phyloP scores from a whole-genome alignment of 1,140 invertebrate genomes.

The Drosophila parvula region DNA sequence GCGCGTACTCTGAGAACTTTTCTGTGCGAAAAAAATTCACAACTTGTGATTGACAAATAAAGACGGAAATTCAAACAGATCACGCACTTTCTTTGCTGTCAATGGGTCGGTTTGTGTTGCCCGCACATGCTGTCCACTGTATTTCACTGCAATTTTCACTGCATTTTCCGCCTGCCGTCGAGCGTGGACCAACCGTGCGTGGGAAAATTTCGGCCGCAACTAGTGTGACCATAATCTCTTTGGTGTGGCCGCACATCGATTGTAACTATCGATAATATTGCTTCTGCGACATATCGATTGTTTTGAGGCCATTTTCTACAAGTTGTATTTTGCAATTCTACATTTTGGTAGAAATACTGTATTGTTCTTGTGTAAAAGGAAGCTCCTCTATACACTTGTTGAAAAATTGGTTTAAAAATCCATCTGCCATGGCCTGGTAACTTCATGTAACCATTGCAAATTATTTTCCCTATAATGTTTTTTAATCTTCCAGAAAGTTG shows the following conservation, averaged over 20 bases:
- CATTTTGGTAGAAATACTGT: too few species aligned
- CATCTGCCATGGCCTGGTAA: too few species aligned
- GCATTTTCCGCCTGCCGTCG: slow-evolving; percentile 18
- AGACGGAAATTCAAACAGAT: background rate
- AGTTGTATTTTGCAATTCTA: too few species aligned
- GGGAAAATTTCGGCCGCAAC: slow-evolving; percentile 7
- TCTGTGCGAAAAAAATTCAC: slow-evolving; percentile 28
- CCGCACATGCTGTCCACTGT: slow-evolving; percentile 29
- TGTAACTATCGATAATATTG: background rate
- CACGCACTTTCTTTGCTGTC: slow-evolving; percentile 11
- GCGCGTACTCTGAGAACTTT: slow-evolving; percentile 40
- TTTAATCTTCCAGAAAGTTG: too few species aligned
- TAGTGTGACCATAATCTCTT: background rate
- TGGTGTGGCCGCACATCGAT: background rate
- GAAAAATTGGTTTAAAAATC: too few species aligned
- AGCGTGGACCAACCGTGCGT: slow-evolving; percentile 15
- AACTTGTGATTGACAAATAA: slow-evolving; percentile 4
- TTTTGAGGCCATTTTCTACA: too few species aligned
- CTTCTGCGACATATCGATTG: background rate
- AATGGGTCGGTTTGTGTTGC: slow-evolving; percentile 5
- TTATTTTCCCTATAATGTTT: too few species aligned
- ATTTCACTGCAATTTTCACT: slow-evolving; percentile 27
- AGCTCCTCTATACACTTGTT: too few species aligned
- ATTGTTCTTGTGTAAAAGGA: too few species aligned
- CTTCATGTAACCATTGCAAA: too few species aligned